These are phyloP conservation scores for Chaenocephalus aceratus DNA, from an alignment of 2,113 vertebrate species.

Conservation along the genomic window DNA sequence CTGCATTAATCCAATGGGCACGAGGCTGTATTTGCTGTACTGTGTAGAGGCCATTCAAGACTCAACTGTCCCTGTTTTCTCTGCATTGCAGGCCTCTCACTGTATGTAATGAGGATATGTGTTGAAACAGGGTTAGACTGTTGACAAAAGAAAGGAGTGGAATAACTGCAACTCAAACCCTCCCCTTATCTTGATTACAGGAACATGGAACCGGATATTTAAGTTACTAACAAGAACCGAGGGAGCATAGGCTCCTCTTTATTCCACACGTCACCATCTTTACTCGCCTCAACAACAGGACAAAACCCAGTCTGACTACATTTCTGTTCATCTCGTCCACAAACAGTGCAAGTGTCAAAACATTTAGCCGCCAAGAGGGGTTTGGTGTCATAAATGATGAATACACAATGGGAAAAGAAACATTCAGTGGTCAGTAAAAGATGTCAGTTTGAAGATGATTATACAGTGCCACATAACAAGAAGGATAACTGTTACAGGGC, in stretches of 20 bases:
- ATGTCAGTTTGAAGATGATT: neutral
- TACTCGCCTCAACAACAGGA: neutral
- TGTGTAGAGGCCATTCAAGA: neutral
- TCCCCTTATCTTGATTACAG: neutral
- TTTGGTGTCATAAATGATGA: neutral
- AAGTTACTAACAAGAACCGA: neutral
- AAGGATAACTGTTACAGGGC: neutral
- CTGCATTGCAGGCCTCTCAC: constrained; percentile 31
- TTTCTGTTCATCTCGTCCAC: neutral
- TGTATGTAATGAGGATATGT: neutral
- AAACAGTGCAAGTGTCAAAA: neutral
- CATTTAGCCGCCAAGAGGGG: neutral
- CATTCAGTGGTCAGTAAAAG: neutral
- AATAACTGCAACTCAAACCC: neutral
- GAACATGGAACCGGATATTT: constrained; percentile 13
- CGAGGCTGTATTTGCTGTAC: neutral
- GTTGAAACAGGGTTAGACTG: constrained; percentile 55
- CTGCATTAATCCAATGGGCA: neutral
- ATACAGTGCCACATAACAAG: neutral
- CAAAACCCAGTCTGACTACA: neutral
- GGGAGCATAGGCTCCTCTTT: neutral
- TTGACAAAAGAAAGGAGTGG: constrained; percentile 52
- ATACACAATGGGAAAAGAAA: neutral
- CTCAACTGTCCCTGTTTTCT: neutral
- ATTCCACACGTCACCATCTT: neutral